Evolutionary conservation across 2,888 invertebrate genomes (phyloP), one percentile per base, ranked within the genome.

Genomic region (Cepaea hortensis): DNA sequence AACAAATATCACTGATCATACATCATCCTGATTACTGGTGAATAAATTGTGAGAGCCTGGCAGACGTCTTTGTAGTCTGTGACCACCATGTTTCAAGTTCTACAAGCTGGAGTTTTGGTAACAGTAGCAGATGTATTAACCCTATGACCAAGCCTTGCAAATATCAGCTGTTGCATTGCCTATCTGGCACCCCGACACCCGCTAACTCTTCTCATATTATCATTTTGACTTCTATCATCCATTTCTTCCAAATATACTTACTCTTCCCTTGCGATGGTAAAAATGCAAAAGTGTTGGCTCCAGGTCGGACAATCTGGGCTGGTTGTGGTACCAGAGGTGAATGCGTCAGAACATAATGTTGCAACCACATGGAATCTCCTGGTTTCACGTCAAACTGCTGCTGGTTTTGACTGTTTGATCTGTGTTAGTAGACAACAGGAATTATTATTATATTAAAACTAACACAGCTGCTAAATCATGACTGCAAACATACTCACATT

Each of bases 331-430:
- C 81, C 35, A 70, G 62, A 75, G 65, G 83, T 62, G 73, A 48
- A 15, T 68, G 70, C 55, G 55, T 55, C 81, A 85, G 87, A 48
- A 89, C 80, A 46, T 88, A 76, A 50, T 88, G 88, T 46, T 85
- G 87, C n/a, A 86, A 84, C 88, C 88, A 88, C 88, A 88, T 80
- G 11, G 85, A 79, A 72, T 82, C 86, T 13, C 68, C 65, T 46
- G 83, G 85, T 48, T 79, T 61, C 48, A 85, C 76, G 61, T 70
- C 82, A 77, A 80, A 77, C 62, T 84, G 84, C 80, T 85, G 85
- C 20, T 85, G 85, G 55, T 46, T 68, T 35, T 79, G 80, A 79
- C 15, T 80, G 46, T 46, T 72, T 61, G 77, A 80, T 77, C 83
- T 70, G 79, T 48, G 9, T 61, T 46, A 15, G 5, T 18, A 75